Percentiles rank a stretch among this genome's conserved stretches.
Conservation (phyloP, 1,140 invertebrate genomes). For the Triops longicaudatus region DNA sequence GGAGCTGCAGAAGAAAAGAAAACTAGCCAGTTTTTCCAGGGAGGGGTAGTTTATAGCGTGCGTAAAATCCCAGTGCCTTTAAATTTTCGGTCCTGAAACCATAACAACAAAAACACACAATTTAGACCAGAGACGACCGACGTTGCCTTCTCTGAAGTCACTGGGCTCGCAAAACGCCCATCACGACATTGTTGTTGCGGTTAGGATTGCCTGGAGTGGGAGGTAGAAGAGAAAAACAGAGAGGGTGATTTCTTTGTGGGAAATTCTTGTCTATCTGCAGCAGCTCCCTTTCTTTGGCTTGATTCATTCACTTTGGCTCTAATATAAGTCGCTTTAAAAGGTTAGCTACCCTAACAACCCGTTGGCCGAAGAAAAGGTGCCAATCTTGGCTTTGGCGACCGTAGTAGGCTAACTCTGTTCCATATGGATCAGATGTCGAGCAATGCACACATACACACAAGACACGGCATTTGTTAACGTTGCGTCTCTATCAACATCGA, state of each 20-base stretch:
- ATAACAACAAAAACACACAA: conserved; percentile 10
- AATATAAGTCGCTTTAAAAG: neutral
- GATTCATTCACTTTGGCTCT: too few relatives aligned
- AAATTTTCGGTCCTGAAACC: neutral
- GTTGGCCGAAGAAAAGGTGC: neutral
- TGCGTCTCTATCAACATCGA: neutral
- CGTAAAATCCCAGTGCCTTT: neutral
- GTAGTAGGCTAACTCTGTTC: neutral
- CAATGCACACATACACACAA: neutral
- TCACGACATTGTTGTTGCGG: neutral
- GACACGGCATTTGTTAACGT: neutral
- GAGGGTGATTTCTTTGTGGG: neutral
- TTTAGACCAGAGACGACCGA: neutral
- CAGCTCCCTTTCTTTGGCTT: too few relatives aligned
- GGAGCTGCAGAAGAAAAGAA: neutral
- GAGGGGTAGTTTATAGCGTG: neutral
- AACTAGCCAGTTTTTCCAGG: neutral
- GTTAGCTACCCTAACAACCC: neutral
- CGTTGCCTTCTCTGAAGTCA: neutral
- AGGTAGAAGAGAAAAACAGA: neutral
- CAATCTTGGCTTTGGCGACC: neutral
- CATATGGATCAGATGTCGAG: neutral
- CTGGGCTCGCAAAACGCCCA: neutral
- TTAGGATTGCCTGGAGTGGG: neutral
- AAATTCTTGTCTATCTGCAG: too few relatives aligned